Evolutionary conservation across 1,140 invertebrate species (phyloP).

Genomic region (Ips nitidus): DNA sequence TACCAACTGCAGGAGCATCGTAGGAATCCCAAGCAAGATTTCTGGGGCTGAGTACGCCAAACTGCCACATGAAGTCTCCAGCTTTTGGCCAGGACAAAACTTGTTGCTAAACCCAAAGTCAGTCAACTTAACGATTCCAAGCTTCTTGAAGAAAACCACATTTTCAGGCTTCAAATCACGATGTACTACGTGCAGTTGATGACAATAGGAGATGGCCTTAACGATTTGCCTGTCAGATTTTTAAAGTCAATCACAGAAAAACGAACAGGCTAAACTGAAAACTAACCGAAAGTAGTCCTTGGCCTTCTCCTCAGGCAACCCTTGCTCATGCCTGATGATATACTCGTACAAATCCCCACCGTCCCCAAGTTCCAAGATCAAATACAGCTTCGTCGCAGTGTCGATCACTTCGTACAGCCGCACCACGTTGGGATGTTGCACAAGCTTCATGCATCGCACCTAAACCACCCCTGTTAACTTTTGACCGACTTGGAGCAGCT

Average conservation of each 20-base stretch:
- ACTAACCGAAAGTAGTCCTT: slow-evolving; percentile 74
- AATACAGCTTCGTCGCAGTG: slow-evolving; percentile 92
- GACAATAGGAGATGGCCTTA: slow-evolving; percentile 96
- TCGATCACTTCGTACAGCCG: slow-evolving; percentile 98
- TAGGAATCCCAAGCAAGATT: slow-evolving; percentile 96
- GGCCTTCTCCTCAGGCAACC: slow-evolving; percentile 75
- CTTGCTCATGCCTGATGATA: slow-evolving; percentile 94
- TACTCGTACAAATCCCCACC: slow-evolving; percentile 99
- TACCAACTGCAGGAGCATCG: slow-evolving; percentile 90
- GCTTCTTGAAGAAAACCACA: slow-evolving; percentile 97
- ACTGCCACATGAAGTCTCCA: slow-evolving; percentile 99
- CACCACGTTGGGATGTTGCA: slow-evolving; percentile 98
- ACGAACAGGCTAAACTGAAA: slow-evolving; percentile 65
- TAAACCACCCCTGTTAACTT: slow-evolving; percentile 54
- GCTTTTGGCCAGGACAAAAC: slow-evolving; percentile 95
- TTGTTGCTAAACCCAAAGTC: slow-evolving; percentile 99
- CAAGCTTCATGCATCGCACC: slow-evolving; percentile 97
- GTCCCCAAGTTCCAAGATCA: slow-evolving; percentile 97
- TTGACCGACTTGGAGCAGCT: not conserved
- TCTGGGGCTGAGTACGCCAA: slow-evolving; percentile 99
- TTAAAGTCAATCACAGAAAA: not conserved
- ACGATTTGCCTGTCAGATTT: slow-evolving; percentile 87
- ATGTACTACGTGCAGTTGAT: slow-evolving; percentile 90
- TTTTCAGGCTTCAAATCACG: slow-evolving; percentile 98
- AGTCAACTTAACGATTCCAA: slow-evolving; percentile 96